Conservation (phyloP, 2,113 vertebrate species). For the Ibidorhyncha struthersii region DNA sequence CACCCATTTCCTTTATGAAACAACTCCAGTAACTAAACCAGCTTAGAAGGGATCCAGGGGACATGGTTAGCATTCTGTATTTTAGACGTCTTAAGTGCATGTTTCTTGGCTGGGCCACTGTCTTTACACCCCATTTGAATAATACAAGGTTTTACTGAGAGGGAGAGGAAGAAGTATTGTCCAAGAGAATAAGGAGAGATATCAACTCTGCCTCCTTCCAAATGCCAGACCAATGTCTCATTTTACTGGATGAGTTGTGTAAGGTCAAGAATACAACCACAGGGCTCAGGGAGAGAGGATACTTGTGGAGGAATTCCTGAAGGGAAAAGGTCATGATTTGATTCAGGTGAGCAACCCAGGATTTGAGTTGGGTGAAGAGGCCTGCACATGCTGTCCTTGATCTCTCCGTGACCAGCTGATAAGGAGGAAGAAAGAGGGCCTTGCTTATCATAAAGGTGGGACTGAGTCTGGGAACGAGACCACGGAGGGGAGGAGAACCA, state of each 20-base stretch:
- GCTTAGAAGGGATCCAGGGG: neutral
- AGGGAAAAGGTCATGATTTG: too few species aligned
- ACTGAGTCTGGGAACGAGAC: too few species aligned
- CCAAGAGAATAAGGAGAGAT: neutral
- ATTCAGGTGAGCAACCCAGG: too few species aligned
- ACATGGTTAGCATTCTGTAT: neutral
- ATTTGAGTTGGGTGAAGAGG: too few species aligned
- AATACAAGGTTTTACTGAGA: neutral
- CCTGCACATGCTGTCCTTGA: too few species aligned
- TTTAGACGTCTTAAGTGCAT: constrained; percentile 20
- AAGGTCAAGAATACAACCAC: neutral
- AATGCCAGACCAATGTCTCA: neutral
- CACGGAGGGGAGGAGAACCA: too few species aligned
- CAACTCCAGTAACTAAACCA: neutral
- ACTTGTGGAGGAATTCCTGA: too few species aligned
- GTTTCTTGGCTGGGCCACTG: neutral
- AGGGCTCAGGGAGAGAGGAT: neutral
- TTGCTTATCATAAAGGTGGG: too few species aligned
- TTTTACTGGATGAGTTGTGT: neutral
- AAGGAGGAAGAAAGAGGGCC: too few species aligned
- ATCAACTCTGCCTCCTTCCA: neutral
- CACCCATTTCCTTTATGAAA: constrained; percentile 35
- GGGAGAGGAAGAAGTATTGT: neutral
- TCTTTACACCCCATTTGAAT: constrained; percentile 16
- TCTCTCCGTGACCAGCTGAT: too few species aligned